These are phyloP conservation scores for Periophthalmus modestus DNA, from an alignment of 2,113 vertebrate species.

Conservation along the genomic window DNA sequence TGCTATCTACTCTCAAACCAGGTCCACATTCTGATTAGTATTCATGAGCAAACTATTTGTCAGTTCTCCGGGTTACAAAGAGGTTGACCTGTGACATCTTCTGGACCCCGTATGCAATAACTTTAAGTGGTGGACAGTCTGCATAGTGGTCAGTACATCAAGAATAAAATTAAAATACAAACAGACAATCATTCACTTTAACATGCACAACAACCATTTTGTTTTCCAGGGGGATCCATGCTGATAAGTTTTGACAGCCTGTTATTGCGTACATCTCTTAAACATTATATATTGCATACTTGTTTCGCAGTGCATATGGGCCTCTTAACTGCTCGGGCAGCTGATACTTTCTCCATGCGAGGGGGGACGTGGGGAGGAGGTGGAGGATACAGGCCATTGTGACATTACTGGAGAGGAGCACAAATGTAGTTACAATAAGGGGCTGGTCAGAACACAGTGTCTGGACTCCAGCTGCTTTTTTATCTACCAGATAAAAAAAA, in stretches of 20 bases:
- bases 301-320: background rate
- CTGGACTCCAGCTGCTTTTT: slow-evolving; percentile 59
- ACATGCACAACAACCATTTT: too few relatives aligned
- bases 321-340: background rate
- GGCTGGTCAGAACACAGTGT: slow-evolving; percentile 47
- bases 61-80: too few relatives aligned
- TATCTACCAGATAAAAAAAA: too few relatives aligned
- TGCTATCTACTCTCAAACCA: background rate
- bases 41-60: background rate
- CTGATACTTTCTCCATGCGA: slow-evolving; percentile 30
- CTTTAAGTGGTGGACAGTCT: background rate
- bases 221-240: too few relatives aligned
- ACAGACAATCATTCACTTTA: too few relatives aligned
- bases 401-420: slow-evolving; percentile 33
- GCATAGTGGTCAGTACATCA: background rate
- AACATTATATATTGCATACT: background rate
- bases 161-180: too few relatives aligned
- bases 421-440: slow-evolving; percentile 21
- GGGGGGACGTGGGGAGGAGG: slow-evolving; percentile 29
- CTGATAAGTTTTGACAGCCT: too few relatives aligned
- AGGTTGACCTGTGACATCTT: too few relatives aligned
- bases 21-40: background rate
- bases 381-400: slow-evolving; percentile 42
- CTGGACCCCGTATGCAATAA: background rate
- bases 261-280: background rate